Evolutionary conservation across 2,888 invertebrate genomes (phyloP).

Genomic region (Mimas tiliae): DNA sequence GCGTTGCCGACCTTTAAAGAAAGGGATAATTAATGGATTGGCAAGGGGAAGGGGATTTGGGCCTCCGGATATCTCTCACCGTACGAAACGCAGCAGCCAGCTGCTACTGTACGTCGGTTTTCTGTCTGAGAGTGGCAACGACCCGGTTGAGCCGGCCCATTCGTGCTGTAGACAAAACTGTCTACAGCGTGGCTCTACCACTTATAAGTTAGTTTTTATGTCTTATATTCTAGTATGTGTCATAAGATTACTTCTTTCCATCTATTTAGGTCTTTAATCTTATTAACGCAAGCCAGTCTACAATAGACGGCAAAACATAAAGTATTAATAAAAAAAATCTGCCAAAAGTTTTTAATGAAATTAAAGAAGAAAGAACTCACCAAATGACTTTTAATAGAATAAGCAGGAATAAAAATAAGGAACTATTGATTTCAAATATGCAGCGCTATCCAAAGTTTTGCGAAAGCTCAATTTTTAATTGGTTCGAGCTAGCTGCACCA

Average conservation of each 20-base stretch:
- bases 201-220: no score
- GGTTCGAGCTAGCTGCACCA: conserved; percentile 38
- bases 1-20: no score
- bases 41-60: no score
- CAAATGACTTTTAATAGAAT: conserved; percentile 21
- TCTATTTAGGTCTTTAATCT: background rate
- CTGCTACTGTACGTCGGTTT: no score
- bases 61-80: no score
- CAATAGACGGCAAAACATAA: background rate
- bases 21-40: no score
- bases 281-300: conserved; percentile 2
- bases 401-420: conserved; percentile 33
- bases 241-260: no score
- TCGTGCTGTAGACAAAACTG: no score
- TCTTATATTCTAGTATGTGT: background rate
- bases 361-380: conserved; percentile 7
- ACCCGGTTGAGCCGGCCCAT: no score
- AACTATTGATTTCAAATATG: conserved; percentile 37
- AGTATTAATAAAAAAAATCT: background rate
- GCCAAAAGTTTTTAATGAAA: background rate
- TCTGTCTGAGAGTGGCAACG: no score
- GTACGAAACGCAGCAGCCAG: no score
- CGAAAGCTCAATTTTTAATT: conserved; percentile 52
- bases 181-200: no score
- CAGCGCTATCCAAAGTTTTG: conserved; percentile 41